Base-by-base conservation (phyloP, 2,797 vertebrate genomes). In the Lates japonicus region DNA sequence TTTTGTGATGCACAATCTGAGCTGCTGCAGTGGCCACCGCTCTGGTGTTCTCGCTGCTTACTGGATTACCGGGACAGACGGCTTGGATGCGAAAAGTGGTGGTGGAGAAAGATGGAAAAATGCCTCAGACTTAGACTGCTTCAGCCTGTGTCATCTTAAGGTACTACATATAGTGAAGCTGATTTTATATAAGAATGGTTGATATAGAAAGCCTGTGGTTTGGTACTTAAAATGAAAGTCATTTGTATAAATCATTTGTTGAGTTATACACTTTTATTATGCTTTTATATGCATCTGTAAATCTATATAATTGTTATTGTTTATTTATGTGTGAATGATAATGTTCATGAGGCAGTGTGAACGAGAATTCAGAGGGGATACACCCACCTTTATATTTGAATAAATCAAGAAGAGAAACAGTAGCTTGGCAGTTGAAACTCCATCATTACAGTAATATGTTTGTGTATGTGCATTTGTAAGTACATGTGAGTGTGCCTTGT, bases 11-110 rank as follows among this genome's bases (percentile, higher is more conserved):
- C 59, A 57, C 59, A 71, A 63, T 31, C 37, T 80, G 57, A 83
- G 54, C 29, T 87, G 84, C 78, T 88, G 85, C 55, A 20, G 4
- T 14, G 14, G 33, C 58, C 74, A 63, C 46, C 68, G 29, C 19
- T 49, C 54, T 39, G 60, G 39, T 62, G 78, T 74, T 22, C 7
- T 70, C n/a, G n/a, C 68, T 57, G 46, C 39, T 70, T 58, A 67
- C 71, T 82, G 83, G 82, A 84, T 89, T 79, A 82, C 42, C 22
- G 58, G 66, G 31, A 69, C 57, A 8, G 74, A 71, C 48, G 7
- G 37, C 48, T 78, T 84, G 39, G 44, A 70, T 1, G 65, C 76
- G 35, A 71, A 80, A 72, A 60, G 33, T 3, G 37, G 58, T 8
- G 51, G 11, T 13, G 66, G 59, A 57, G 57, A 80, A 81, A 29